Conservation (phyloP, 2,113 vertebrate species). For the Corythoichthys intestinalis region DNA sequence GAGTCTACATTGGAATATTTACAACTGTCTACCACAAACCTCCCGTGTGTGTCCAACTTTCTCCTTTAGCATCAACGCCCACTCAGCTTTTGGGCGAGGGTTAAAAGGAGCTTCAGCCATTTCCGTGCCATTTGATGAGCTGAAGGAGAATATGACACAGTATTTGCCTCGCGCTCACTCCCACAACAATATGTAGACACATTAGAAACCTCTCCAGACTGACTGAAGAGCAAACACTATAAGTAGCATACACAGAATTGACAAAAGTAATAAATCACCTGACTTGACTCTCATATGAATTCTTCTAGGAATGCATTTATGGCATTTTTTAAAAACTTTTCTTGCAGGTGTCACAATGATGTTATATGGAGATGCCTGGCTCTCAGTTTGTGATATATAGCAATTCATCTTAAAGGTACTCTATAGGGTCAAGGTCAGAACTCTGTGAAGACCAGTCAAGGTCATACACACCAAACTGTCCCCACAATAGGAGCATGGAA, state of each 20-base stretch:
- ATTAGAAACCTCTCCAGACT: conserved; percentile 32
- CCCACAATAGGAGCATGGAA: not conserved
- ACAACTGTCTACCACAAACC: conserved; percentile 16
- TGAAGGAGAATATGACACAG: conserved; percentile 42
- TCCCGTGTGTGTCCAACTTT: conserved; percentile 13
- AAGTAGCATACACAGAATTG: conserved; percentile 25
- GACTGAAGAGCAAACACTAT: conserved; percentile 32
- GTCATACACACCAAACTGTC: not conserved
- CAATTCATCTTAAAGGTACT: too few species aligned
- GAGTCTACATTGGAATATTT: conserved; percentile 61
- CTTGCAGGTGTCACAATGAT: too few species aligned
- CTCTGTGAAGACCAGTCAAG: too few species aligned
- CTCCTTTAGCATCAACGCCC: conserved; percentile 20
- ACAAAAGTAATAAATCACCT: not conserved
- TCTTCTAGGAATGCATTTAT: not conserved
- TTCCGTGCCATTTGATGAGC: conserved; percentile 36
- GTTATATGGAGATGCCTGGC: too few species aligned
- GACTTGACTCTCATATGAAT: not conserved
- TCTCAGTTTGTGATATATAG: too few species aligned
- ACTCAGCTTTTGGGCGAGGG: conserved; percentile 46
- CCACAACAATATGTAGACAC: conserved; percentile 37
- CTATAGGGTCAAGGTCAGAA: too few species aligned
- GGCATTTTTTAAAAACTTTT: not conserved
- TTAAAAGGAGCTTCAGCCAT: conserved; percentile 56
- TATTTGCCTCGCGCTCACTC: conserved; percentile 27